Evolutionary conservation across 2,888 invertebrate genomes (phyloP), one percentile per base, ranked within the genome.

Genomic region (Pemphredon lugubris): DNA sequence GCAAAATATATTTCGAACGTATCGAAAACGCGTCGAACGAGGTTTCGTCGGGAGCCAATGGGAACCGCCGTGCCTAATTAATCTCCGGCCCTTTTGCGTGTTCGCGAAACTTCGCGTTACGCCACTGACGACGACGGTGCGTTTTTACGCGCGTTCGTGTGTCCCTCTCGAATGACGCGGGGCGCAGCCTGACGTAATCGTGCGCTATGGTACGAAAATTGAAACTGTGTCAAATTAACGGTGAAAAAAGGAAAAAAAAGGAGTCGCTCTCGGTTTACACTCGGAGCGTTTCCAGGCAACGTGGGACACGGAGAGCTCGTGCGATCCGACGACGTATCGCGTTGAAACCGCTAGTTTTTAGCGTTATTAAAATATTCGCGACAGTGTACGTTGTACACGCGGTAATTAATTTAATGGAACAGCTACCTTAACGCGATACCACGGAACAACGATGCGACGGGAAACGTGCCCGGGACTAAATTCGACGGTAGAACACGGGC

Each of bases 211-310:
- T 48, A 58, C 68, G 71, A 75, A 68, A 79, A 79, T 72, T 79
- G 78, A 78, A 77, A 75, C 63, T 58, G 61, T 60, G 59, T 65
- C 66, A 65, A 74, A 70, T 70, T 70, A 59, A 64, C 40, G 53
- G 20, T 20, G 13, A 7, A 16, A 23, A 14, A 26, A 42, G 42
- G 18, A 42, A 65, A 76, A 59, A 69, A 21, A 20, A 26, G 26
- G 4, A 3, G 23, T 39, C n/a, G 59, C 34, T 59, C 61, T 70
- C 51, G 42, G 44, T 73, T 72, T 64, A 54, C 75, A 57, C 6
- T 16, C 6, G 16, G n/a, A 9, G 11, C 20, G 16, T 16, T 18
- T 34, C 32, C 44, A 32, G 14, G 9, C 7, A 39, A 26, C 69
- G 70, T 68, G 70, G 70, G 69, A 71, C 68, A 44, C 11, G 54